These are phyloP conservation scores for Hyperoplus lanceolatus DNA, from an alignment of 2,797 vertebrate species.

Conservation along the genomic window DNA sequence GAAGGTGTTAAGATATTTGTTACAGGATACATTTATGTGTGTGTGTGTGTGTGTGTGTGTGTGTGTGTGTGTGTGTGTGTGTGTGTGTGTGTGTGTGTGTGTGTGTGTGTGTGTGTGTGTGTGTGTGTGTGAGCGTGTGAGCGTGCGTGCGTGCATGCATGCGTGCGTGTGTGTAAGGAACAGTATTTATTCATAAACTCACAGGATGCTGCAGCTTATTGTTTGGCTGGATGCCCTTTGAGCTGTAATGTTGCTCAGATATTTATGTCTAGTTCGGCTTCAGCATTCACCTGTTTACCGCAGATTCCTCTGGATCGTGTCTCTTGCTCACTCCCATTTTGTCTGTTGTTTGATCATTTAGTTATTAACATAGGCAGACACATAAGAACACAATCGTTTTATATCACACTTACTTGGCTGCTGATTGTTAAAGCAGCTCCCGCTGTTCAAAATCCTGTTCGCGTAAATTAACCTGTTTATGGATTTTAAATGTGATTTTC, in stretches of 20 bases:
- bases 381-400: neutral
- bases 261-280: constrained; percentile 23
- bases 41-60: constrained; percentile 2
- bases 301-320: constrained; percentile 15
- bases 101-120: constrained; percentile 10
- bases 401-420: neutral
- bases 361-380: neutral
- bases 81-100: constrained; percentile 35
- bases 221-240: constrained; percentile 53
- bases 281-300: constrained; percentile 21
- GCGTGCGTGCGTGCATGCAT: neutral
- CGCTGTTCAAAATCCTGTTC: constrained; percentile 22
- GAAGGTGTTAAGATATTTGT: neutral
- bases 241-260: constrained; percentile 1
- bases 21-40: constrained; percentile 26
- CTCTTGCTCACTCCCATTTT: constrained; percentile 12
- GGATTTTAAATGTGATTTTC: constrained; percentile 55
- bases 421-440: constrained; percentile 36
- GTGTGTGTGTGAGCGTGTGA: constrained; percentile 37
- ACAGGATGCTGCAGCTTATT: constrained; percentile 5
- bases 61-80: constrained; percentile 21
- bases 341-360: neutral
- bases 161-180: constrained; percentile 26
- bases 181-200: constrained; percentile 25
- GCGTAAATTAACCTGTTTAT: constrained; percentile 42